Evolutionary conservation across 2,797 vertebrate species (phyloP), one percentile per base, ranked within the genome.

Genomic region (Xenentodon cancila): DNA sequence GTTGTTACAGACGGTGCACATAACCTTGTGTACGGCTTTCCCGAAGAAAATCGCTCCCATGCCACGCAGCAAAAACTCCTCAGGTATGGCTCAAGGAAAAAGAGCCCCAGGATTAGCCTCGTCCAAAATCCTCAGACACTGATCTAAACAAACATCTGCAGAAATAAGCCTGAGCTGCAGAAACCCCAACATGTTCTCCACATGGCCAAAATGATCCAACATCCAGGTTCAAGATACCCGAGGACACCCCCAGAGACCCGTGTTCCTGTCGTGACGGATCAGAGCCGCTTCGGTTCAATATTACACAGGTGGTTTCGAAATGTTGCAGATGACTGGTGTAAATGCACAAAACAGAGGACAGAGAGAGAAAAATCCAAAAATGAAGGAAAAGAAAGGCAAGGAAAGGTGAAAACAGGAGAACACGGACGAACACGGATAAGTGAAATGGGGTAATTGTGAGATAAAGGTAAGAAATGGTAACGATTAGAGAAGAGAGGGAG

Each of bases 391-490:
- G 34, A 46, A 22, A 27, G 40, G 43, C 27, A 20, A 59, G 30
- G 45, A 17, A 18, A 19, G 21, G 9, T 20, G 13, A 59, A 40
- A 25, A 30, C 11, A 11, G 13, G 56, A 53, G n/a, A n/a, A n/a
- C n/a, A n/a, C 40, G 30, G 40, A 40, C 43, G 46, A 57, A 50
- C 40, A 65, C 56, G 43, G 63, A 65, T 65, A 51, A 55, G 47
- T 50, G 34, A 12, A 40, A 40, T 40, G 7, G 27, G 17, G 43
- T 17, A 67, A 59, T 53, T 51, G 54, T 34, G 30, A 57, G 40
- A 21, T 42, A n/a, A 57, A 46, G 49, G 51, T 59, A 44, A 27
- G 43, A 67, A 34, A 50, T 37, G 20, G 16, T 49, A 47, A 43
- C 4, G 21, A 40, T 42, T 7, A 25, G 30, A 40, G n/a, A 54